Conservation (phyloP, 2,797 vertebrate species). For the Myotis vivesi region DNA sequence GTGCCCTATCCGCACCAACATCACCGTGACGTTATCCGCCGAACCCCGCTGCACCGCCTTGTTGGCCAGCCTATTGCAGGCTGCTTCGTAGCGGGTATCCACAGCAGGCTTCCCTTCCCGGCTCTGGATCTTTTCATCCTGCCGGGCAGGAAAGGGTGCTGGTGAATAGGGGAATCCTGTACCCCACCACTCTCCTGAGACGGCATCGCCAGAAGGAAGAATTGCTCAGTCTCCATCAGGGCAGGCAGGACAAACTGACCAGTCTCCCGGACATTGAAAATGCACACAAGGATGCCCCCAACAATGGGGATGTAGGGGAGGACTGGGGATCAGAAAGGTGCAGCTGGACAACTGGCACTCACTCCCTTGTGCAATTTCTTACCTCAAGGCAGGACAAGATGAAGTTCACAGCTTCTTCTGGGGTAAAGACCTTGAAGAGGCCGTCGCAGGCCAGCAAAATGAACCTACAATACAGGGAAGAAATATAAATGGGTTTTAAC, state of each 20-base stretch:
- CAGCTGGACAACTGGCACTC: neutral
- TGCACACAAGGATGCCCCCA: no score
- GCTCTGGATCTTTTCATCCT: constrained; percentile 87
- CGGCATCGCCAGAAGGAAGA: accelerated
- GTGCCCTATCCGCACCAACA: constrained; percentile 90
- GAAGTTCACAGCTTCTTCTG: constrained; percentile 95
- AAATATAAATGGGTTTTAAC: neutral
- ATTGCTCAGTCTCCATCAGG: neutral
- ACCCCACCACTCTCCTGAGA: neutral
- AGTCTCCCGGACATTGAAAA: neutral
- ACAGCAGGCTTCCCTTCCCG: constrained; percentile 83
- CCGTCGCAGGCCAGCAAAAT: constrained; percentile 96
- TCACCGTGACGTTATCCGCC: constrained; percentile 95
- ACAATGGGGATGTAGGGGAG: accelerated
- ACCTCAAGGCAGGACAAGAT: constrained; percentile 92
- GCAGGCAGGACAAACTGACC: neutral
- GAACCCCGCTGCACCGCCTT: constrained; percentile 95
- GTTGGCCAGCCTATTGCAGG: constrained; percentile 92
- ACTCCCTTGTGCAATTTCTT: neutral
- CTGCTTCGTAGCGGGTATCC: constrained; percentile 87
- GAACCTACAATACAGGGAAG: constrained; percentile 85
- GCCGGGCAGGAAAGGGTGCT: neutral
- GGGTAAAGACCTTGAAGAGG: constrained; percentile 96
- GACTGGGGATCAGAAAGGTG: neutral
- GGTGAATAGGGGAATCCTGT: neutral